These are phyloP conservation scores for Pseudochromis fuscus DNA, from an alignment of 2,797 vertebrate genomes.

Conservation along the genomic window DNA sequence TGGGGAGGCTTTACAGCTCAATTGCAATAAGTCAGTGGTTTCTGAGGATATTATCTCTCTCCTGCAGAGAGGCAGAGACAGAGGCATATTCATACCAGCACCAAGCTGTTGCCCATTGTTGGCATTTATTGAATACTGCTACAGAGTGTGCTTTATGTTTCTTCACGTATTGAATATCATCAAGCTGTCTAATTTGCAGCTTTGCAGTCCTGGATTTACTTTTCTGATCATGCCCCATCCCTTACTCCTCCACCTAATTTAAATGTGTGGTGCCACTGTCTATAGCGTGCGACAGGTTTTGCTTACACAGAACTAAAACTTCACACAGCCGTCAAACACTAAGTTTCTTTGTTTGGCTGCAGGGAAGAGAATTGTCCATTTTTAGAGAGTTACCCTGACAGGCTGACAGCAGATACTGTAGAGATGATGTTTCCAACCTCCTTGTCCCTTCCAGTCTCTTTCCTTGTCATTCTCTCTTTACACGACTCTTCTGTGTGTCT, in stretches of 20 bases:
- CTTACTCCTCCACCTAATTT: not conserved
- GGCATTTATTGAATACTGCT: too few relatives aligned
- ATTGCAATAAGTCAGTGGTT: conserved; percentile 15
- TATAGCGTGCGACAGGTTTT: not conserved
- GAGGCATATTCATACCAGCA: not conserved
- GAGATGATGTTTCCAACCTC: conserved; percentile 9
- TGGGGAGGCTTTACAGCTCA: conserved; percentile 2
- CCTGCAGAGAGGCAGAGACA: not conserved
- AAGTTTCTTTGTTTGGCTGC: conserved; percentile 7
- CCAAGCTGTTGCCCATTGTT: not conserved
- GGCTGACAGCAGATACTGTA: conserved; percentile 6
- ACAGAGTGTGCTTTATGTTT: not conserved
- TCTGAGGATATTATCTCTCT: conserved; percentile 1
- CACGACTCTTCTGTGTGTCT: conserved; percentile 36
- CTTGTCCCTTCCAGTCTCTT: conserved; percentile 13
- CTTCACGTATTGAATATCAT: not conserved
- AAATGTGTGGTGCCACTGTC: not conserved
- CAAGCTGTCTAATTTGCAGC: not conserved
- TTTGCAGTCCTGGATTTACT: not conserved
- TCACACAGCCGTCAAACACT: not conserved
- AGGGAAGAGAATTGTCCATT: conserved; percentile 2
- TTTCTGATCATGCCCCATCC: not conserved
- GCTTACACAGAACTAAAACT: not conserved
- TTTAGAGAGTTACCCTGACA: conserved; percentile 1
- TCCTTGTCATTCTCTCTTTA: not conserved